Conservation (phyloP, 2,888 invertebrate genomes). For the Gastrophysa polygoni region DNA sequence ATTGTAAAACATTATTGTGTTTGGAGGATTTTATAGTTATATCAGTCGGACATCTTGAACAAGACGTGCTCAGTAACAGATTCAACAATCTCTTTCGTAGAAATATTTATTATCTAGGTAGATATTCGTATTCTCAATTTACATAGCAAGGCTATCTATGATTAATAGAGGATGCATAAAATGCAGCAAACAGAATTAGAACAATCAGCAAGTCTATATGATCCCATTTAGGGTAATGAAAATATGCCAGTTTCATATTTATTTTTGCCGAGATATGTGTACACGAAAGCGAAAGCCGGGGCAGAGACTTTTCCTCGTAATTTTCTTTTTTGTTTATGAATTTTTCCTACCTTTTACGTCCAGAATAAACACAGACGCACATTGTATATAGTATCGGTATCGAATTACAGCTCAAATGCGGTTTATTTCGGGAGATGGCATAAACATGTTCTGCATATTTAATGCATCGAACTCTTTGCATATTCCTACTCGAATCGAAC, state of each 20-base stretch:
- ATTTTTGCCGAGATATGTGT: too few species aligned
- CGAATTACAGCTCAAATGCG: slow-evolving; percentile 12
- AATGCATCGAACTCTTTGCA: neutral
- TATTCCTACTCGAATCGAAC: neutral
- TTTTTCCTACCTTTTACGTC: neutral
- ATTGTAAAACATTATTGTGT: too few species aligned
- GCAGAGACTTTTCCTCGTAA: neutral
- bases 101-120: neutral
- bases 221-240: too few species aligned
- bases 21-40: too few species aligned
- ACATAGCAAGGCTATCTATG: neutral
- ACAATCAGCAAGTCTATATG: neutral
- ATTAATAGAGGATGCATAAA: too few species aligned
- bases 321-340: neutral
- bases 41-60: slow-evolving; percentile 1
- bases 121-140: neutral
- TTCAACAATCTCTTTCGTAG: neutral
- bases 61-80: neutral
- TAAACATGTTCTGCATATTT: slow-evolving; percentile 14
- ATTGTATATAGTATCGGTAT: slow-evolving; percentile 9
- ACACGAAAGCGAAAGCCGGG: too few species aligned
- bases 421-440: slow-evolving; percentile 20
- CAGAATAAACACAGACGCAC: slow-evolving; percentile 12
- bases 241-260: too few species aligned
- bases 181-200: neutral